Evolutionary conservation across 2,888 invertebrate genomes (phyloP), one percentile per base, ranked within the genome.

Genomic region (Drosophila stalkeri): DNA sequence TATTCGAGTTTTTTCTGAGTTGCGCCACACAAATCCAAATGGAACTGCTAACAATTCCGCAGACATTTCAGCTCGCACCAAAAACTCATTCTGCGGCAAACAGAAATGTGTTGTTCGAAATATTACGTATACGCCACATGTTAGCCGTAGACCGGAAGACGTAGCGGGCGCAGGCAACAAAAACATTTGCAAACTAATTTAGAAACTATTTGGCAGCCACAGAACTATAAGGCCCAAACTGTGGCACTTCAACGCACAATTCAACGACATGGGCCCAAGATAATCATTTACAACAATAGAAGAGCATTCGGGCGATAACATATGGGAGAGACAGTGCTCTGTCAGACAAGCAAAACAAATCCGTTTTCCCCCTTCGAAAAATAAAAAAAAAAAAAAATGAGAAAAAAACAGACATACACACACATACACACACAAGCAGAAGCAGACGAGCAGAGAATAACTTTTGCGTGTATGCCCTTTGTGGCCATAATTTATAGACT

Each of bases 401-500:
- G 46, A 69, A 69, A 75, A 81, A 68, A 35, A 39, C 16, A 37
- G 6, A 2, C 39, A 39, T n/a, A 39, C n/a, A 39, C n/a, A 81
- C 43, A 18, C 18, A 18, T 11, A 2, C 2, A 49, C n/a, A 31
- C 16, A 23, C 16, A 27, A 8, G 14, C 6, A 12, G 16, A 20
- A 1, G 1, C 3, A 41, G 11, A 39, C 39, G 39, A 11, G 16
- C 20, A 39, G 39, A 39, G 72, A 87, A 77, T 80, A 85, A 85
- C 72, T 80, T 87, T 84, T 74, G 85, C 73, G 82, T 78, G 88
- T 80, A 89, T 89, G 90, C 90, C 90, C 89, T 89, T 89, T 90
- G 86, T 87, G 86, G 90, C 88, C 86, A 87, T 90, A 87, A 87
- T 87, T 87, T 87, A 87, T 87, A 87, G 86, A 87, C 86, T 87